phyloP scores from a whole-genome alignment of 2,888 invertebrate genomes.

The Drosophila limbata region DNA sequence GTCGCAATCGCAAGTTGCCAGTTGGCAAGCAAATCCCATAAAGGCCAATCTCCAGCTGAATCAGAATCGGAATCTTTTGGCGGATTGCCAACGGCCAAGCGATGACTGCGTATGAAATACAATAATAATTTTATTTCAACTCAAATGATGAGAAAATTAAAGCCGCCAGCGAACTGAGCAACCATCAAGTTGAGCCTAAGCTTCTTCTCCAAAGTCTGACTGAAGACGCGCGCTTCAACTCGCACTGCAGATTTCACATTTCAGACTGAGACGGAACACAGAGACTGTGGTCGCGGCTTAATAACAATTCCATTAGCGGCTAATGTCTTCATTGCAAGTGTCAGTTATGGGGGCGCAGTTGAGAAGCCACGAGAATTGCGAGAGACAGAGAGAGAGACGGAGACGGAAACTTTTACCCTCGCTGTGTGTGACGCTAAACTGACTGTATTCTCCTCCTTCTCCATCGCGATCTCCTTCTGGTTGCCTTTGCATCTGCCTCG shows the following conservation, averaged over 20 bases:
- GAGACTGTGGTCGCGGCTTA: constrained; percentile 70
- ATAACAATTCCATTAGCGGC: constrained; percentile 85
- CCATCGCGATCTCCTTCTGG: not conserved
- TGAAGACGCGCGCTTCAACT: constrained; percentile 39
- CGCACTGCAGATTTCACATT: constrained; percentile 2
- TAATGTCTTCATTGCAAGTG: constrained; percentile 86
- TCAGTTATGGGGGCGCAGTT: constrained; percentile 78
- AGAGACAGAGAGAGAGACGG: not conserved
- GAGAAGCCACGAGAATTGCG: constrained; percentile 10
- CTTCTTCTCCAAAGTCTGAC: constrained; percentile 28
- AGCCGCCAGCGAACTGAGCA: constrained; percentile 48
- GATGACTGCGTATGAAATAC: constrained; percentile 57
- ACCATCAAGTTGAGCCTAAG: constrained; percentile 48
- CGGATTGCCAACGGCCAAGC: constrained; percentile 38
- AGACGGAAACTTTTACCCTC: not conserved
- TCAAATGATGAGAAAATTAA: constrained; percentile 76
- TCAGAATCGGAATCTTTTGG: constrained; percentile 1
- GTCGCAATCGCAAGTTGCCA: constrained; percentile 11
- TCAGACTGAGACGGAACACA: not conserved
- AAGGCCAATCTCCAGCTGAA: constrained; percentile 20
- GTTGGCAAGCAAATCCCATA: constrained; percentile 39
- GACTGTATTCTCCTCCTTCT: constrained; percentile 57
- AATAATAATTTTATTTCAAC: constrained; percentile 77
- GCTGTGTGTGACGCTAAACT: constrained; percentile 69
- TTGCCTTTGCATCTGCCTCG: constrained; percentile 15